These are phyloP conservation scores for Eudemis profundana DNA, from an alignment of 2,888 invertebrate species.

Conservation along the genomic window DNA sequence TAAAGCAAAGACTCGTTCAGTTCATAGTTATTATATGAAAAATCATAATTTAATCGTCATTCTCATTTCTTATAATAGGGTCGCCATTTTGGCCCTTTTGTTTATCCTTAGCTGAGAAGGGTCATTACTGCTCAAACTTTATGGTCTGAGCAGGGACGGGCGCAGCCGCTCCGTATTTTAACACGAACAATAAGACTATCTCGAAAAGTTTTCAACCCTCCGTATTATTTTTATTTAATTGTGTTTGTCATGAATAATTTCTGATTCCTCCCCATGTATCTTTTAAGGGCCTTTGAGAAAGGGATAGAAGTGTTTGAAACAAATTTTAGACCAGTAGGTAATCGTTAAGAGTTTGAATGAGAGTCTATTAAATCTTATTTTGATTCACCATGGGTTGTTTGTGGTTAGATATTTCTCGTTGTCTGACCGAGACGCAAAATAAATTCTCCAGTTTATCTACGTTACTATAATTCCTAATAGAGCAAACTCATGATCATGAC, in stretches of 20 bases:
- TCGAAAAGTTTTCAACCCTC: conserved; percentile 31
- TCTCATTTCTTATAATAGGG: conserved; percentile 32
- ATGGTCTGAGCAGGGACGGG: conserved; percentile 52
- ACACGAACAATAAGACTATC: conserved; percentile 40
- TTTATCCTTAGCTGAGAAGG: conserved; percentile 68
- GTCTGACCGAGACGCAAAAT: no score
- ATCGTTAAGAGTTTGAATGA: no score
- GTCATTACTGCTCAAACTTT: conserved; percentile 65
- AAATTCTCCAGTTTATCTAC: no score
- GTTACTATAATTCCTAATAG: no score
- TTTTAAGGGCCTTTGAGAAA: conserved; percentile 23
- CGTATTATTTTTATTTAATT: conserved; percentile 32
- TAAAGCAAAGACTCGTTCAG: conserved; percentile 8
- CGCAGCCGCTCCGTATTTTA: conserved; percentile 28
- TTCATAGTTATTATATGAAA: conserved; percentile 1
- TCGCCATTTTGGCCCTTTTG: conserved; percentile 58
- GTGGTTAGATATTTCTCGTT: no score
- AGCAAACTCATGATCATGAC: no score
- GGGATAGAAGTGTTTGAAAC: conserved; percentile 12
- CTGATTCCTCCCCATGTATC: conserved; percentile 11
- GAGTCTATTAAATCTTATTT: no score
- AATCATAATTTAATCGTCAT: conserved; percentile 24
- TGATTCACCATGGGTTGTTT: no score
- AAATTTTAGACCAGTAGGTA: conserved; percentile 2
- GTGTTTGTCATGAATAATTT: conserved; percentile 37